A percentile compares a stretch with the other conserved stretches of the same genome.
phyloP scores from a whole-genome alignment of 2,888 invertebrate species.

The Argynnis bischoffii region DNA sequence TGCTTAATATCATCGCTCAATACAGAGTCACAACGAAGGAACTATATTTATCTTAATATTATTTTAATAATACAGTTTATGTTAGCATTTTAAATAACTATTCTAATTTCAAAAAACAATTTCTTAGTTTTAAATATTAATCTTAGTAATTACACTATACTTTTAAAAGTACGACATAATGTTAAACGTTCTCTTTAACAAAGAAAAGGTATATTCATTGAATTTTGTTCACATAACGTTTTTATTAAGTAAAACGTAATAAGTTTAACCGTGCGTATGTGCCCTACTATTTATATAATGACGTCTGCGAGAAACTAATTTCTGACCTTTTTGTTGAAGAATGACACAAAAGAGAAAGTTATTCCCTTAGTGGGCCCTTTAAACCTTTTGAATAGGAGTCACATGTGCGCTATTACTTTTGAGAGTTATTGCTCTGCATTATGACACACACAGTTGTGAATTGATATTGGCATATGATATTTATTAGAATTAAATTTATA shows the following conservation, averaged over 20 bases:
- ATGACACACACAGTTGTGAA: constrained; percentile 47
- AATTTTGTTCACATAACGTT: neutral
- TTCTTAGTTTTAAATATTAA: neutral
- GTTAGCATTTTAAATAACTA: too few species aligned
- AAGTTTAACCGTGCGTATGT: constrained; percentile 12
- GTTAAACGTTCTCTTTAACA: neutral
- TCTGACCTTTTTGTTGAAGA: constrained; percentile 53
- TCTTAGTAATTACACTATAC: neutral
- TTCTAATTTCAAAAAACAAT: too few species aligned
- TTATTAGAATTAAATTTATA: constrained; percentile 31
- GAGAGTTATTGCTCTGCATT: constrained; percentile 60
- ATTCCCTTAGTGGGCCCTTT: constrained; percentile 53
- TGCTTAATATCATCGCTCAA: too few species aligned
- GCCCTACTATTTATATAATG: constrained; percentile 30
- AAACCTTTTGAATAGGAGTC: constrained; percentile 51
- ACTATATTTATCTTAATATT: too few species aligned
- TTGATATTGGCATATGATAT: constrained; percentile 37
- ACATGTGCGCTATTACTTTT: constrained; percentile 63
- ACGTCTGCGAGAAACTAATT: constrained; percentile 49
- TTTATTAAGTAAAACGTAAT: constrained; percentile 4
- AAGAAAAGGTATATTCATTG: constrained; percentile 2
- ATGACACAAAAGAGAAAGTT: constrained; percentile 43
- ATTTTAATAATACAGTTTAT: too few species aligned
- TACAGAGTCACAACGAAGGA: too few species aligned
- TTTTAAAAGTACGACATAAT: neutral